phyloP scores from a whole-genome alignment of 2,113 vertebrate species.

The Pseudorectes ferrugineus region DNA sequence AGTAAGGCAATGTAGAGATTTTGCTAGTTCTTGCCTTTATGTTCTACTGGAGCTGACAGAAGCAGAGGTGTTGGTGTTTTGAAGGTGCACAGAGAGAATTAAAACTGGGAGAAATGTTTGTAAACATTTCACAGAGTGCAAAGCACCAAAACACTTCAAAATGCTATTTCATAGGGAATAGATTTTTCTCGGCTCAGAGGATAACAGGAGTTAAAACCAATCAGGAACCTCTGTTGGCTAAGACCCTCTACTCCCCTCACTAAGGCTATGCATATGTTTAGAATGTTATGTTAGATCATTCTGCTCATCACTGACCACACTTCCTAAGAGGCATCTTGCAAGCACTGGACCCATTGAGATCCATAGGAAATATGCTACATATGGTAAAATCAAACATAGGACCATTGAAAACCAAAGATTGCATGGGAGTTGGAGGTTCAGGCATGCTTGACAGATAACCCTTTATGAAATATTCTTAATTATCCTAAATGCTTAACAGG shows the following conservation, averaged over 20 bases:
- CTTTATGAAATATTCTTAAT: neutral
- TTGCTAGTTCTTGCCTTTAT: neutral
- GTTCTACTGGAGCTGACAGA: neutral
- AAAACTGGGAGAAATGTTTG: neutral
- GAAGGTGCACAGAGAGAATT: neutral
- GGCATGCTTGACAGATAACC: fast-evolving
- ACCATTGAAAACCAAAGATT: neutral
- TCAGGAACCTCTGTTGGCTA: neutral
- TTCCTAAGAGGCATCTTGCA: neutral
- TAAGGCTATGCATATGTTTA: neutral
- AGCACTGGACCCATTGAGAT: neutral
- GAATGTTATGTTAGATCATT: neutral
- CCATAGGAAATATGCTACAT: neutral
- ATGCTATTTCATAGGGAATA: neutral
- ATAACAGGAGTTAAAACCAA: neutral
- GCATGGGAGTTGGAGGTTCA: fast-evolving
- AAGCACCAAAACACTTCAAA: neutral
- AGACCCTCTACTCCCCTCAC: neutral
- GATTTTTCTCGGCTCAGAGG: neutral
- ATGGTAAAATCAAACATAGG: neutral
- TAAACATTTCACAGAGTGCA: neutral
- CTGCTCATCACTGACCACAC: neutral
- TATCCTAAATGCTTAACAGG: neutral
- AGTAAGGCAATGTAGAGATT: neutral
- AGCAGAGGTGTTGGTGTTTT: neutral